Conservation (phyloP, 1,140 invertebrate genomes). For the Hydropsyche tenuis region DNA sequence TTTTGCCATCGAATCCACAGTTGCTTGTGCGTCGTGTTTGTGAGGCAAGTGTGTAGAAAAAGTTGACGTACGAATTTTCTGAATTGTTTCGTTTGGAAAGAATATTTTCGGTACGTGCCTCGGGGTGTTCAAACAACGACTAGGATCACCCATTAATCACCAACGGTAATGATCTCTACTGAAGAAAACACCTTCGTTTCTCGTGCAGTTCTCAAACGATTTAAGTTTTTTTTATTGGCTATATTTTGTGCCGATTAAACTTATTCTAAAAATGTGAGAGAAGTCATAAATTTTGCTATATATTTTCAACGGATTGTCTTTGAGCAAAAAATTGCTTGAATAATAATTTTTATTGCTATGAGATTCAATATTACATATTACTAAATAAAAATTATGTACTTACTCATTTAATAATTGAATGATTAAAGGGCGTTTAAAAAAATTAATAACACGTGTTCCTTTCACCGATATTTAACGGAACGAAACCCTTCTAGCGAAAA, state of each 20-base stretch:
- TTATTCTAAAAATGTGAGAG: too few species aligned
- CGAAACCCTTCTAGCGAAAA: slow-evolving; percentile 26
- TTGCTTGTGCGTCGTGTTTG: too few species aligned
- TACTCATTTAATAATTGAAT: too few species aligned
- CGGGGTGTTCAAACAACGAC: slow-evolving; percentile 36
- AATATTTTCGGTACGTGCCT: slow-evolving; percentile 32
- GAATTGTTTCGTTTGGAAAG: slow-evolving; percentile 13
- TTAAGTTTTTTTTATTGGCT: background rate
- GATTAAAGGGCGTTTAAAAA: too few species aligned
- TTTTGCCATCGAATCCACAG: background rate
- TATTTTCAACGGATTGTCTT: too few species aligned
- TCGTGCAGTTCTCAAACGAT: slow-evolving; percentile 18
- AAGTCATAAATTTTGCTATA: too few species aligned
- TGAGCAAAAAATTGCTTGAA: too few species aligned
- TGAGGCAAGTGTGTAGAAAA: background rate
- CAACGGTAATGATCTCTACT: slow-evolving; percentile 21
- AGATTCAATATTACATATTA: too few species aligned
- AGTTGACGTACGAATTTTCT: slow-evolving; percentile 19
- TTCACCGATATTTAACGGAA: slow-evolving; percentile 10
- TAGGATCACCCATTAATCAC: slow-evolving; percentile 38
- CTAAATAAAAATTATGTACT: too few species aligned
- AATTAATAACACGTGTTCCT: background rate
- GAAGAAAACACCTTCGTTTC: slow-evolving; percentile 25
- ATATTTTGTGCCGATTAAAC: too few species aligned
- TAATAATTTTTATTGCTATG: too few species aligned